Base-by-base conservation (phyloP, 2,797 vertebrate species). In the Thripadectes ignobilis region DNA sequence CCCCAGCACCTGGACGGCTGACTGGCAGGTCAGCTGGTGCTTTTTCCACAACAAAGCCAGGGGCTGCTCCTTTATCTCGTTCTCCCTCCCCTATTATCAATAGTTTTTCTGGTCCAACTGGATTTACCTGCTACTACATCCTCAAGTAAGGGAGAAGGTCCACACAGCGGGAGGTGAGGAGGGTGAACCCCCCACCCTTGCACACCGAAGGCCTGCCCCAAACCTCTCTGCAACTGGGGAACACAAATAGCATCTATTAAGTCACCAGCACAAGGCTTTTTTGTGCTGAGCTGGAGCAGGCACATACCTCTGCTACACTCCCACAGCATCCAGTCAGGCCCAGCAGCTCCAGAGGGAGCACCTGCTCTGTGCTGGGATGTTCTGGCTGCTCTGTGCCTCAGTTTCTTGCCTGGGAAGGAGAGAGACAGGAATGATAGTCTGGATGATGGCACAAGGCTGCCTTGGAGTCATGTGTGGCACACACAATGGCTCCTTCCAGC, bases 81-180 rank as follows among this genome's bases (percentile, higher is more conserved):
- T 94, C 88, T 92, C 77, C 90, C 77, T 86, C 73, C 85, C 85
- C 58, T 81, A 41, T 48, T 78, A 95, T 81, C 88, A 79, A 94
- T 69, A 88, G 90, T 38, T 94, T 94, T 94, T 95, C 96, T 97
- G 83, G 93, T 94, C 52, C 6, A 26, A 95, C 94, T 90, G 95
- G 85, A 92, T 94, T 93, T 92, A 94, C 65, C 58, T 86, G 92
- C 80, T 84, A 76, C 85, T 80, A 86, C 54, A 85, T 83, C 49
- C 57, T 68, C 62, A 72, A 9, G n/a, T 38, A 41, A 85, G 19
- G 12, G 32, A 72, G 68, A 92, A 95, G 79, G 76, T 82, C 63
- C 30, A 61, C 45, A 14, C 7, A 36, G 57, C 0, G 0, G 43
- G 43, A 55, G 55, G 36, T 3, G 12, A 91, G 48, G 57, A 92